Conservation (phyloP, 2,113 vertebrate species). For the Clupea harengus region DNA sequence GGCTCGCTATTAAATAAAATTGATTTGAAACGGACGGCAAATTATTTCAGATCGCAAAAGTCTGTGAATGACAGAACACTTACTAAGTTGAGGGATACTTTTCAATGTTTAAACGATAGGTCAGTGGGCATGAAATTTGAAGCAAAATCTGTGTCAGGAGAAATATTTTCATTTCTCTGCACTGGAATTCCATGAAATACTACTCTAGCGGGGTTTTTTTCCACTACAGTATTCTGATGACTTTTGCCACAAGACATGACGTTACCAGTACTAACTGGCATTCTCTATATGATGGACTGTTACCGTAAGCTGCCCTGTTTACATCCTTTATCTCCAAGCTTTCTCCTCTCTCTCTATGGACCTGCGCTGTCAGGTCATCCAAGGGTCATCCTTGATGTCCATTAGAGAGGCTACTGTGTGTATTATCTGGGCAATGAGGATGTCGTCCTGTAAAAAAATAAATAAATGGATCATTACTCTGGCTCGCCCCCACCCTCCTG, state of each 20-base stretch:
- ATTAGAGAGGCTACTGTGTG: conserved; percentile 76
- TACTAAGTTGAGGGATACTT: neutral
- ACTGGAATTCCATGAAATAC: neutral
- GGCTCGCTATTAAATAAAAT: conserved; percentile 17
- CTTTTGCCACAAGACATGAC: neutral
- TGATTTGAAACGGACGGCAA: conserved; percentile 32
- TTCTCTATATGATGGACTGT: neutral
- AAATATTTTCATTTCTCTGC: neutral
- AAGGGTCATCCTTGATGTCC: conserved; percentile 67
- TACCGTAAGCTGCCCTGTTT: neutral
- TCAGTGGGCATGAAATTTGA: conserved; percentile 7
- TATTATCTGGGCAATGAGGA: conserved; percentile 73
- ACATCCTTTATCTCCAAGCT: conserved; percentile 19
- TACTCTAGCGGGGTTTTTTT: neutral
- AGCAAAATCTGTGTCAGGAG: neutral
- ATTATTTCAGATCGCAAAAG: conserved; percentile 18
- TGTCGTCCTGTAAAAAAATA: conserved; percentile 62
- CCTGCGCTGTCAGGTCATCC: conserved; percentile 61
- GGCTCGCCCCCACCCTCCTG: conserved; percentile 67
- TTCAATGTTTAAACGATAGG: neutral
- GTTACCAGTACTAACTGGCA: neutral
- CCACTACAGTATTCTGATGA: neutral
- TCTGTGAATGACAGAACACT: conserved; percentile 15
- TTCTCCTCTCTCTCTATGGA: conserved; percentile 52
- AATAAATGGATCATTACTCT: conserved; percentile 76